Evolutionary conservation across 2,888 invertebrate species (phyloP).

Genomic region (Oeneis ivallda): DNA sequence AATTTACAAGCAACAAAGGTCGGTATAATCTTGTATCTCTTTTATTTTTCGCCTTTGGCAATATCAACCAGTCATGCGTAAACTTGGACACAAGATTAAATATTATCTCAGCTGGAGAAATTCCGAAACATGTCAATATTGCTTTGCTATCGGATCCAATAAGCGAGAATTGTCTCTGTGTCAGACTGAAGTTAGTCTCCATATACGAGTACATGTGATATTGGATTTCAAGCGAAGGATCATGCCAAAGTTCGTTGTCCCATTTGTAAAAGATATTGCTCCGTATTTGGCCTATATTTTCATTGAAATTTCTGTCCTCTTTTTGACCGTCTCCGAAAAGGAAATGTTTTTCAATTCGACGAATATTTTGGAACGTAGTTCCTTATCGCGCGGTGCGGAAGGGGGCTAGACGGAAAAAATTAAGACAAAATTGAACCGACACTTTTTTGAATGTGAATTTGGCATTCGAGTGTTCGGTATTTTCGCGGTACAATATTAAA

Average conservation of each 20-base stretch:
- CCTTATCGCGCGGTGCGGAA: too few species aligned
- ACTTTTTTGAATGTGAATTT: too few species aligned
- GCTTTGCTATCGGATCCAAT: conserved; percentile 32
- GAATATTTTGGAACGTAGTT: too few species aligned
- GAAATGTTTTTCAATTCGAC: not conserved
- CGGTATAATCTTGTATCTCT: not conserved
- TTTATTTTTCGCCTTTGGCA: conserved; percentile 17
- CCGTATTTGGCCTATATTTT: not conserved
- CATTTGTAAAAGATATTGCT: not conserved
- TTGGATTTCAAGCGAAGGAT: conserved; percentile 21
- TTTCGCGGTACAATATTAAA: too few species aligned
- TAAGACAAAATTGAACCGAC: too few species aligned
- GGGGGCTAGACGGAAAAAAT: too few species aligned
- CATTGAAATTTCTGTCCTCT: not conserved
- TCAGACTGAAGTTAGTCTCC: conserved; percentile 22
- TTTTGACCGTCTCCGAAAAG: not conserved
- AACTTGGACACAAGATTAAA: conserved; percentile 34
- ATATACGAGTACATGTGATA: conserved; percentile 23
- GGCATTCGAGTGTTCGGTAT: too few species aligned
- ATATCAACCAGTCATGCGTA: conserved; percentile 33
- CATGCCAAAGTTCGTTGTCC: conserved; percentile 3
- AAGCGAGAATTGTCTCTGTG: conserved; percentile 29
- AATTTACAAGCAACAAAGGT: not conserved
- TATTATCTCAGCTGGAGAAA: conserved; percentile 33
- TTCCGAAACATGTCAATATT: conserved; percentile 35